Evolutionary conservation across 37 sponge, comb jelly and placozoan species (phyloP).

Genomic region (Oopsacas minuta): DNA sequence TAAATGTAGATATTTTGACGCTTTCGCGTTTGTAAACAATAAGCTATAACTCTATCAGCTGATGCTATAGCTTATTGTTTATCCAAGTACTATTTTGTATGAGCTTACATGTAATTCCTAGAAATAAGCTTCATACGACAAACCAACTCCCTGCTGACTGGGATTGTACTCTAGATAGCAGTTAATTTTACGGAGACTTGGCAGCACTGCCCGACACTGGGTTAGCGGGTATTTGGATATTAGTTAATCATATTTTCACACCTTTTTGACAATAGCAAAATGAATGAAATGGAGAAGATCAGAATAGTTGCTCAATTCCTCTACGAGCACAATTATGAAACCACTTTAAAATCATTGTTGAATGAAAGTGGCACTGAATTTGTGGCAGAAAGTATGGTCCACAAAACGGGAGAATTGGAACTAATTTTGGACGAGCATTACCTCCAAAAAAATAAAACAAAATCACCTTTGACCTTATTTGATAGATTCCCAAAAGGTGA

Average conservation of each 20-base stretch:
- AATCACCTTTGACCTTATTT: not conserved
- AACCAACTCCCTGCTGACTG: too few relatives aligned
- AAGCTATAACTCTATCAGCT: too few relatives aligned
- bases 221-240: too few relatives aligned
- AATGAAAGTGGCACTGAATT: slow-evolving; percentile 32
- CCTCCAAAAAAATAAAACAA: not conserved
- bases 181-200: too few relatives aligned
- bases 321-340: not conserved
- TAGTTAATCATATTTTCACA: not conserved
- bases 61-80: too few relatives aligned
- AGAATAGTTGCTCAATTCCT: not conserved
- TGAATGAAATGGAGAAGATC: not conserved
- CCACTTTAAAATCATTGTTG: not conserved
- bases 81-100: too few relatives aligned
- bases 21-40: too few relatives aligned
- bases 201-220: too few relatives aligned
- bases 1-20: too few relatives aligned
- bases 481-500: not conserved
- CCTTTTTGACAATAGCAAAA: not conserved
- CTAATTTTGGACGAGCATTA: slow-evolving; percentile 28
- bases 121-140: too few relatives aligned
- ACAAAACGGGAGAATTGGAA: slow-evolving; percentile 34
- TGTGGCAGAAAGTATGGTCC: slow-evolving; percentile 11
- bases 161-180: too few relatives aligned
- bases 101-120: too few relatives aligned